Evolutionary conservation across 1,140 invertebrate genomes (phyloP).

Genomic region (Diorhabda carinulata): DNA sequence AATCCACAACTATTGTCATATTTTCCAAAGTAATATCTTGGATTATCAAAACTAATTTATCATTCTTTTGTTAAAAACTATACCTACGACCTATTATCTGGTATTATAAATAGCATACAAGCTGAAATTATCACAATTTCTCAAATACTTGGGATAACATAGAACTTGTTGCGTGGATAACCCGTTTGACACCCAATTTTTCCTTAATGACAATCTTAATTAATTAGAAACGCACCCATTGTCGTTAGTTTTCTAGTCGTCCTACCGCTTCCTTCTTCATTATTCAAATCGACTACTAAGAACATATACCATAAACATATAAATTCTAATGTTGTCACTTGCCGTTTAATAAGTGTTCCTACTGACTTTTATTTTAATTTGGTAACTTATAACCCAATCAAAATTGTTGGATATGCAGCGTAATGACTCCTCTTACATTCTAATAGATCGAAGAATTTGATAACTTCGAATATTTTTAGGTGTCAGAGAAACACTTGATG

Average conservation of each 20-base stretch:
- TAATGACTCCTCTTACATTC: conserved; percentile 1
- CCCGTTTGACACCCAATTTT: conserved; percentile 2
- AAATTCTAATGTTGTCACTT: background rate
- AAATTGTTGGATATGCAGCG: background rate
- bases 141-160: background rate
- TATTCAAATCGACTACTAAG: background rate
- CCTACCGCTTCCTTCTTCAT: background rate
- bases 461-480: background rate
- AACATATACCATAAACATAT: background rate
- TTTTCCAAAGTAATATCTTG: no score
- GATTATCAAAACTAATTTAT: no score
- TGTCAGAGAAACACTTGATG: background rate
- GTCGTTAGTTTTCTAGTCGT: conserved; percentile 1
- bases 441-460: background rate
- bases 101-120: background rate
- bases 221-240: background rate
- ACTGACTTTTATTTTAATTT: conserved; percentile 3
- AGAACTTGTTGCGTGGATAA: background rate
- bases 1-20: no score
- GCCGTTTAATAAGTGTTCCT: background rate
- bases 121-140: background rate
- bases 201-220: conserved; percentile 1
- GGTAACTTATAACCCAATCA: background rate
- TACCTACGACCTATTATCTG: no score
- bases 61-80: no score